Evolutionary conservation across 2,888 invertebrate genomes (phyloP).

Genomic region (Tachina fera): DNA sequence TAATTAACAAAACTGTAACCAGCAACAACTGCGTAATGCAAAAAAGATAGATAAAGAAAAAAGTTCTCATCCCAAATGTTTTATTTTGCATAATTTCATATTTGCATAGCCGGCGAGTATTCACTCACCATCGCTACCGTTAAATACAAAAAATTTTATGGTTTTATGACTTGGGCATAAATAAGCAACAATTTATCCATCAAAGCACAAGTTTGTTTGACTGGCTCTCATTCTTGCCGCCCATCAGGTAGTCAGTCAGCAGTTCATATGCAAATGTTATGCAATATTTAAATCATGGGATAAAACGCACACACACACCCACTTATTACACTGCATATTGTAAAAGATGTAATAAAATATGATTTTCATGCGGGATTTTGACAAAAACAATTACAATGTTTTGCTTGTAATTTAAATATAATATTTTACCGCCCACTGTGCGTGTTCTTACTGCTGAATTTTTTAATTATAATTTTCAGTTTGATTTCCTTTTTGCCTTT

Average conservation of each 20-base stretch:
- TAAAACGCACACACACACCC: constrained; percentile 4
- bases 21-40: constrained; percentile 7
- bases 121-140: constrained; percentile 42
- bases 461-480: constrained; percentile 40
- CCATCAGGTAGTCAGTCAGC: constrained; percentile 6
- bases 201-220: constrained; percentile 35
- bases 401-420: constrained; percentile 36
- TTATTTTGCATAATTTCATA: constrained; percentile 55
- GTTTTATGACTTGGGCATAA: constrained; percentile 58
- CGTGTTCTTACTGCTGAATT: constrained; percentile 34
- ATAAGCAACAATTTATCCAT: constrained; percentile 50
- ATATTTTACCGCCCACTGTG: constrained; percentile 65
- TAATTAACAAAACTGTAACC: constrained; percentile 60
- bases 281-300: constrained; percentile 46
- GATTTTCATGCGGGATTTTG: constrained; percentile 7
- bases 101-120: constrained; percentile 46
- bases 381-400: constrained; percentile 33
- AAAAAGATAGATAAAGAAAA: constrained; percentile 5
- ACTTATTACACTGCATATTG: constrained; percentile 2
- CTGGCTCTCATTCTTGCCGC: constrained; percentile 15
- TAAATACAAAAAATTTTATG: constrained; percentile 52
- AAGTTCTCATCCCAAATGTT: constrained; percentile 59
- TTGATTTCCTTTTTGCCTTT: constrained; percentile 9
- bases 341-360: constrained; percentile 33
- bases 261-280: constrained; percentile 63